Evolutionary conservation across 2,888 invertebrate species (phyloP).

Genomic region (Cantharis nigra): DNA sequence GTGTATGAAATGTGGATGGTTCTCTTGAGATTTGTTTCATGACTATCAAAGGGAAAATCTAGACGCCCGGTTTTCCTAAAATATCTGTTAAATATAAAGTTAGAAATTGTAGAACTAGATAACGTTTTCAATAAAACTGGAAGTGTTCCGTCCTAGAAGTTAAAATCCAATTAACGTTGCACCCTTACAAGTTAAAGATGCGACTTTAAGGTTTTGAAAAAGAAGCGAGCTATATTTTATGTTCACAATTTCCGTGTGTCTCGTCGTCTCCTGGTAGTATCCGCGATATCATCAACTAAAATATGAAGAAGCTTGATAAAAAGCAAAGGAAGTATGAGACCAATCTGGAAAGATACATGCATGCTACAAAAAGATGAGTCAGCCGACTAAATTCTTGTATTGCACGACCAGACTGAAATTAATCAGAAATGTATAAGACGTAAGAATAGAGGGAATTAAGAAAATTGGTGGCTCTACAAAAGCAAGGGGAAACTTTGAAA

Average conservation of each 20-base stretch:
- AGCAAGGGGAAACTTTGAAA: conserved; percentile 28
- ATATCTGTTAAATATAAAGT: conserved; percentile 18
- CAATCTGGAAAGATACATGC: conserved; percentile 28
- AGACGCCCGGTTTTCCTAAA: not conserved
- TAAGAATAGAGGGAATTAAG: conserved; percentile 28
- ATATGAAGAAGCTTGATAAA: conserved; percentile 35
- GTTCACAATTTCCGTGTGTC: conserved; percentile 36
- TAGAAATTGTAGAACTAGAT: conserved; percentile 4
- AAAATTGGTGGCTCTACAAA: conserved; percentile 26
- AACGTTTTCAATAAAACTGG: conserved; percentile 7
- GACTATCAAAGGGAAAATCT: conserved; percentile 4
- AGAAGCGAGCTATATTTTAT: conserved; percentile 24
- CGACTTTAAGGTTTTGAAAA: conserved; percentile 12
- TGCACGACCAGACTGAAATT: conserved; percentile 23
- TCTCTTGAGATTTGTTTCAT: conserved; percentile 16
- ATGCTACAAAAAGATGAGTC: conserved; percentile 27
- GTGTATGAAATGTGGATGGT: conserved; percentile 18
- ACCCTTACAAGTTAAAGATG: conserved; percentile 20
- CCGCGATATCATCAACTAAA: conserved; percentile 25
- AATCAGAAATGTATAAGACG: conserved; percentile 29
- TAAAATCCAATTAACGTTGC: conserved; percentile 22
- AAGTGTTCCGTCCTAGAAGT: not conserved
- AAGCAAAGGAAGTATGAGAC: conserved; percentile 31
- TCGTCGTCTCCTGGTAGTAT: conserved; percentile 20
- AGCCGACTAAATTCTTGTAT: conserved; percentile 17